Percentiles rank a stretch among this genome's conserved stretches.
phyloP scores from a whole-genome alignment of 2,888 invertebrate species.

The Synergus itoensis region DNA sequence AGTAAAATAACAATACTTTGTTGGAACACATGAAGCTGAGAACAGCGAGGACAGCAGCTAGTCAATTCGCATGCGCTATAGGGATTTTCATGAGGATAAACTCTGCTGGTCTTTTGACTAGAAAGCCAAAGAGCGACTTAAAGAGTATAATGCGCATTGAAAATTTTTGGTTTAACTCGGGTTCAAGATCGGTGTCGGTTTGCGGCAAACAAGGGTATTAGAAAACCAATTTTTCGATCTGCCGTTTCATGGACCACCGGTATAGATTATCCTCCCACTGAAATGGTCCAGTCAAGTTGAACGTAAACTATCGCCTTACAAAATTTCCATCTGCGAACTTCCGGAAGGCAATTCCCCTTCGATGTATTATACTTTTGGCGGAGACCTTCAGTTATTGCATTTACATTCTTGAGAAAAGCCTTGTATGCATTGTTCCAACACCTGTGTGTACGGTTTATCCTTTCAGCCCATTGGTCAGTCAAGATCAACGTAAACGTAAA shows the following conservation, averaged over 20 bases:
- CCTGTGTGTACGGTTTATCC: constrained; percentile 51
- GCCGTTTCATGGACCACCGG: constrained; percentile 4
- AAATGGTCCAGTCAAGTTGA: constrained; percentile 37
- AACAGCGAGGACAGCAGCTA: no score
- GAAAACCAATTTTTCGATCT: constrained; percentile 13
- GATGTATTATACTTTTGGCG: background rate
- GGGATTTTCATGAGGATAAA: background rate
- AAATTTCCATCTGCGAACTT: constrained; percentile 16
- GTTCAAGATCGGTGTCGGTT: constrained; percentile 5
- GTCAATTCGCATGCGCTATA: no score
- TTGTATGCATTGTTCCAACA: constrained; percentile 49
- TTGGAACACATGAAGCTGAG: background rate
- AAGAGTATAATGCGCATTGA: background rate
- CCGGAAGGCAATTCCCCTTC: background rate
- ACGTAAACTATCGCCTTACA: constrained; percentile 36
- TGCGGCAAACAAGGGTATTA: constrained; percentile 10
- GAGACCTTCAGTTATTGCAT: background rate
- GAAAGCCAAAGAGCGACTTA: constrained; percentile 3
- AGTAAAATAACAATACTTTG: no score
- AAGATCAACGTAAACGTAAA: constrained; percentile 60
- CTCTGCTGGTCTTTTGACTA: background rate
- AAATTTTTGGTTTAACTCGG: background rate
- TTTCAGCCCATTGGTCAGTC: constrained; percentile 53
- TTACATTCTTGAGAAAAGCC: constrained; percentile 1
- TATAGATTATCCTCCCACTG: constrained; percentile 2